These are phyloP conservation scores for Hypomecis punctinalis DNA, from an alignment of 2,888 invertebrate genomes.

Conservation along the genomic window DNA sequence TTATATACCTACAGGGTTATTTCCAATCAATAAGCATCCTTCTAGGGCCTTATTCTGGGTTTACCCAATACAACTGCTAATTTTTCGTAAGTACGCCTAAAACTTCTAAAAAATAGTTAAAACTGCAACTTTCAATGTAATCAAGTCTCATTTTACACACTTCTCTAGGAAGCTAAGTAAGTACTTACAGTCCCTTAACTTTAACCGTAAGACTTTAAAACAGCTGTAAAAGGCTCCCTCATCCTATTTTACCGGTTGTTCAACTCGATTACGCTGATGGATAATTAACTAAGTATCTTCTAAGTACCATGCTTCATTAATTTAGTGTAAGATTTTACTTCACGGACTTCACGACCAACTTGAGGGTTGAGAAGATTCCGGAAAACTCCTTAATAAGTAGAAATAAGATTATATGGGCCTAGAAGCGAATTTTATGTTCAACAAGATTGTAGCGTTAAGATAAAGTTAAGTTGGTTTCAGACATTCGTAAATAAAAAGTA, in stretches of 20 bases:
- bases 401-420: too few species aligned
- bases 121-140: not conserved
- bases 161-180: conserved; percentile 46
- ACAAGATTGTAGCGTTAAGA: too few species aligned
- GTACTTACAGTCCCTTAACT: conserved; percentile 62
- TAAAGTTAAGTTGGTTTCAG: too few species aligned
- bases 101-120: too few species aligned
- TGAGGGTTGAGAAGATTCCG: not conserved
- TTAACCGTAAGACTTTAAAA: conserved; percentile 68
- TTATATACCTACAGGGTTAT: too few species aligned
- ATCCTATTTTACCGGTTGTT: conserved; percentile 53
- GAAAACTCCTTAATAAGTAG: not conserved
- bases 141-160: conserved; percentile 5
- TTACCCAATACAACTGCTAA: too few species aligned
- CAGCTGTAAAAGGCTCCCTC: conserved; percentile 60
- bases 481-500: too few species aligned
- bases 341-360: not conserved
- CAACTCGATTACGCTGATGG: conserved; percentile 56
- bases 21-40: too few species aligned
- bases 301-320: conserved; percentile 49
- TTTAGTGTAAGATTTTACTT: conserved; percentile 36
- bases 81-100: too few species aligned
- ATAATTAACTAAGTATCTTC: conserved; percentile 56
- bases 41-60: too few species aligned
- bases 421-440: too few species aligned